phyloP scores from a whole-genome alignment of 2,113 vertebrate genomes.

The Ammospiza nelsoni region DNA sequence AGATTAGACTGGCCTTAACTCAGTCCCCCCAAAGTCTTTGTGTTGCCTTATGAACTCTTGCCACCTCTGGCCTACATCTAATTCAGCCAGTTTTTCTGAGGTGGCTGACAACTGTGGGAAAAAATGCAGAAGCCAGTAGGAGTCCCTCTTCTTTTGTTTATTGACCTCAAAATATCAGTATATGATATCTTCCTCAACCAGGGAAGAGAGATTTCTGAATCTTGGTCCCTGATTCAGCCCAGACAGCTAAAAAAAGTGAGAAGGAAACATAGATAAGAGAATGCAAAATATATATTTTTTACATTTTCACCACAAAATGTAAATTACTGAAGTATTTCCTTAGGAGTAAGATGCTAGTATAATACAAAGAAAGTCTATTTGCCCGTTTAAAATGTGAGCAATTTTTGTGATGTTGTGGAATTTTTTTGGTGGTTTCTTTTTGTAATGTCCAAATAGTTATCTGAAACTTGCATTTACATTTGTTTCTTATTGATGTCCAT shows the following conservation, averaged over 20 bases:
- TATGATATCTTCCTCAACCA: not conserved
- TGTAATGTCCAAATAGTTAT: not conserved
- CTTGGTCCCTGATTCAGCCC: not conserved
- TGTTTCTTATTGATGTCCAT: constrained; percentile 29
- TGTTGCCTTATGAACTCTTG: not conserved
- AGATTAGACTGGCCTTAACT: not conserved
- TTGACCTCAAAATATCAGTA: not conserved
- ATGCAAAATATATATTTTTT: not conserved
- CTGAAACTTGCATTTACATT: constrained; percentile 43
- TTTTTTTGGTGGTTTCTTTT: not conserved
- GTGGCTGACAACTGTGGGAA: not conserved
- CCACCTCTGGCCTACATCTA: not conserved
- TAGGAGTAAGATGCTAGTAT: not conserved
- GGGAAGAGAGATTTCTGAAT: not conserved
- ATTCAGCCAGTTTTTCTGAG: not conserved
- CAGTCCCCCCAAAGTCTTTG: not conserved
- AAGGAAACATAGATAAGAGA: not conserved
- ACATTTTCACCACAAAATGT: not conserved
- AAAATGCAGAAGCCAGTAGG: not conserved
- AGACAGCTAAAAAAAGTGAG: not conserved
- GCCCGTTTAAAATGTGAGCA: not conserved
- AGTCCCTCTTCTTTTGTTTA: not conserved
- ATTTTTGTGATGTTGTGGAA: not conserved
- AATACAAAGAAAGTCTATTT: not conserved
- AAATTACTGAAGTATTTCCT: not conserved